Conservation (phyloP, 1,140 invertebrate genomes). For the Asobara japonica region DNA sequence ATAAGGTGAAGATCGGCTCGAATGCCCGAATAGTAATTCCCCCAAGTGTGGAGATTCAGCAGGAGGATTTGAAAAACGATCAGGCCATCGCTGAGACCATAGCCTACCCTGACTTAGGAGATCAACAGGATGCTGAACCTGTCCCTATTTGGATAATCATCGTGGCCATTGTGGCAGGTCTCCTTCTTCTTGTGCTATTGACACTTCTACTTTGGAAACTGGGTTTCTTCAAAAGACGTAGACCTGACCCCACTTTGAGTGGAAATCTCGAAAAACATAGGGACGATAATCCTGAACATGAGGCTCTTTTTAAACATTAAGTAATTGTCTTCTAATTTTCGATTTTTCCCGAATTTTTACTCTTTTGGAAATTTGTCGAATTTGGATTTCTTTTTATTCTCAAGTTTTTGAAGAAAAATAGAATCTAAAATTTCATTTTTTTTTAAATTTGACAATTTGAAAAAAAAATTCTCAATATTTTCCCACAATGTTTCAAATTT, state of each 20-base stretch:
- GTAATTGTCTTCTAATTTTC: no score
- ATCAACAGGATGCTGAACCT: slow-evolving; percentile 73
- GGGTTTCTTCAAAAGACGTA: slow-evolving; percentile 88
- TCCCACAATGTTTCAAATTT: no score
- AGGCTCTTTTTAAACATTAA: slow-evolving; percentile 62
- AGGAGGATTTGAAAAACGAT: slow-evolving; percentile 75
- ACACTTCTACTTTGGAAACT: slow-evolving; percentile 84
- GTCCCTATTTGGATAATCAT: slow-evolving; percentile 87
- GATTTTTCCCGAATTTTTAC: no score
- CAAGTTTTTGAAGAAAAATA: no score
- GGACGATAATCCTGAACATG: slow-evolving; percentile 70
- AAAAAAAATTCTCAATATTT: no score
- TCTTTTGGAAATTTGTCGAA: no score
- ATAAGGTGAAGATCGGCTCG: slow-evolving; percentile 83
- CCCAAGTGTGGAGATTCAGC: slow-evolving; percentile 75
- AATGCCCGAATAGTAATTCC: slow-evolving; percentile 79
- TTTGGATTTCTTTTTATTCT: no score
- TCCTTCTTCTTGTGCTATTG: slow-evolving; percentile 81
- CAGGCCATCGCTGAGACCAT: slow-evolving; percentile 76
- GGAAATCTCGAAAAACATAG: slow-evolving; percentile 84
- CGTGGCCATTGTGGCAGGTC: slow-evolving; percentile 79
- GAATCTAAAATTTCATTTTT: no score
- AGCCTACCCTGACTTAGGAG: slow-evolving; percentile 80
- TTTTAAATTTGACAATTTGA: no score
- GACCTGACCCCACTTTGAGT: slow-evolving; percentile 81